These are phyloP conservation scores for Setophaga coronata DNA, from an alignment of 2,113 vertebrate species.

Conservation along the genomic window DNA sequence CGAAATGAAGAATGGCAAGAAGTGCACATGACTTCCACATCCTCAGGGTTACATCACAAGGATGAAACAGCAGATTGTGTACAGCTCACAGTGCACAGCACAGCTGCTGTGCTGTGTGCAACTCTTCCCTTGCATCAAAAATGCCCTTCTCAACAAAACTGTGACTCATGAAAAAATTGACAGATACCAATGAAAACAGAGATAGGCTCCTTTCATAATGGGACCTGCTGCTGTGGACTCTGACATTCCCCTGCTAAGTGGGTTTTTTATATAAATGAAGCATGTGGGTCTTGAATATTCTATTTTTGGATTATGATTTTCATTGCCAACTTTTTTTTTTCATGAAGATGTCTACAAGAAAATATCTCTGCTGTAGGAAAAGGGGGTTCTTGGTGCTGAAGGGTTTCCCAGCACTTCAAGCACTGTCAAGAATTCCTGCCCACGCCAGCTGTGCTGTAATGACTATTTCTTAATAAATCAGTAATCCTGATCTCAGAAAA, in stretches of 20 bases:
- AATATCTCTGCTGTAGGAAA: not conserved
- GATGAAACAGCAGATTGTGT: slow-evolving; percentile 16
- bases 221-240: not conserved
- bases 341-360: not conserved
- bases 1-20: not conserved
- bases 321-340: not conserved
- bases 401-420: not conserved
- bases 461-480: slow-evolving; percentile 16
- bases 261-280: not conserved
- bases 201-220: not conserved
- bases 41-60: slow-evolving; percentile 32
- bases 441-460: not conserved
- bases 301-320: not conserved
- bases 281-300: not conserved
- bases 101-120: not conserved
- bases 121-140: slow-evolving; percentile 29
- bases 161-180: slow-evolving; percentile 13
- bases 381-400: not conserved
- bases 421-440: not conserved
- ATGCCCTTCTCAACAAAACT: slow-evolving; percentile 22
- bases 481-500: not conserved
- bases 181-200: not conserved
- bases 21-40: slow-evolving; percentile 50
- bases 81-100: not conserved
- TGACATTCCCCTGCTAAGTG: not conserved